Evolutionary conservation across 2,113 vertebrate species (phyloP).

Genomic region (Malaclemys terrapin): DNA sequence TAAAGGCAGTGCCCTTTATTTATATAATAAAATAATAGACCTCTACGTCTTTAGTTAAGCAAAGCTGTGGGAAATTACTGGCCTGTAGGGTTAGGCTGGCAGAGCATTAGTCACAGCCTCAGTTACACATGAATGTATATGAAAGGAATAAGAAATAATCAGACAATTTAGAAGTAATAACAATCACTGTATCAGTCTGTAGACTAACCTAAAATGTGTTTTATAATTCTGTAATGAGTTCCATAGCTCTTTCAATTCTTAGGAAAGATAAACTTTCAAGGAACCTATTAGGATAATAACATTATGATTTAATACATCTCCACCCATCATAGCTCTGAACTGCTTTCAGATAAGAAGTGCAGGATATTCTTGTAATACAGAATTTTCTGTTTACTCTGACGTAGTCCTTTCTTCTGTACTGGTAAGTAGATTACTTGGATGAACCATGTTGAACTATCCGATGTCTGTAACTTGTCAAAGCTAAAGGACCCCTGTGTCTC

Average conservation of each 20-base stretch:
- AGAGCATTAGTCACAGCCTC: neutral
- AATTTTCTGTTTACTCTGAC: neutral
- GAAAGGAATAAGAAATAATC: conserved; percentile 2
- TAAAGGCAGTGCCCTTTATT: neutral
- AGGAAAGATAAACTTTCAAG: neutral
- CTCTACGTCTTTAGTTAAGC: neutral
- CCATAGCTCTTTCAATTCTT: neutral
- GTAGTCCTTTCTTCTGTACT: neutral
- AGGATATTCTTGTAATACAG: neutral
- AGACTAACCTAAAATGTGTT: neutral
- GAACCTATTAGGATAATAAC: conserved; percentile 30
- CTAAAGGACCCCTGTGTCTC: neutral
- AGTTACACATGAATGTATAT: neutral
- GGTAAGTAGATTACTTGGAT: neutral
- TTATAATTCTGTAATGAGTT: conserved; percentile 16
- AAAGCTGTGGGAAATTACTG: neutral
- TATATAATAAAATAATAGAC: neutral
- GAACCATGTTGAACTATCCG: neutral
- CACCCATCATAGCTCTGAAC: neutral
- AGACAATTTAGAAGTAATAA: conserved; percentile 3
- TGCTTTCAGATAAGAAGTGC: neutral
- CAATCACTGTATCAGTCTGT: neutral
- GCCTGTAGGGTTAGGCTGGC: neutral
- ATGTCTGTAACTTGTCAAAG: neutral
- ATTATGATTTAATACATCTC: conserved; percentile 25